phyloP scores from a whole-genome alignment of 2,888 invertebrate species.

The Altica lythri region DNA sequence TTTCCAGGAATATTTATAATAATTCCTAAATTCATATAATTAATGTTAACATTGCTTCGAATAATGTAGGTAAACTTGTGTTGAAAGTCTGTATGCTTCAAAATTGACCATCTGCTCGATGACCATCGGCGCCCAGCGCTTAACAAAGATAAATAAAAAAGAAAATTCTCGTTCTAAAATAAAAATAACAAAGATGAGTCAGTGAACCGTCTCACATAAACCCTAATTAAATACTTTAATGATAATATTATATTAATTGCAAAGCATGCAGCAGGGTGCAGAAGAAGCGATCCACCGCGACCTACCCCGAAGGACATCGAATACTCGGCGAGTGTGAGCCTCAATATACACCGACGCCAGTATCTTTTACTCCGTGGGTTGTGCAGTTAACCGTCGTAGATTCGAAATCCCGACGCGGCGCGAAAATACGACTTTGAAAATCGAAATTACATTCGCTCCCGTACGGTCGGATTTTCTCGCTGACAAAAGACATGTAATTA shows the following conservation, averaged over 20 bases:
- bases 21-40: too few relatives aligned
- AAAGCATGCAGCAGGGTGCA: slow-evolving; percentile 55
- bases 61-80: too few relatives aligned
- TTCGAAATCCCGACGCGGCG: slow-evolving; percentile 35
- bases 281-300: slow-evolving; percentile 49
- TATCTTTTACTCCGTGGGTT: too few relatives aligned
- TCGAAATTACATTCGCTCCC: neutral
- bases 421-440: slow-evolving; percentile 18
- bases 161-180: too few relatives aligned
- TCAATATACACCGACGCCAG: slow-evolving; percentile 42
- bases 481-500: too few relatives aligned
- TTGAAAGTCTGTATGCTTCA: too few relatives aligned
- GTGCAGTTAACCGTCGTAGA: slow-evolving; percentile 45
- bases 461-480: too few relatives aligned
- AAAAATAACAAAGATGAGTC: slow-evolving; percentile 40
- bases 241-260: slow-evolving; percentile 57
- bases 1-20: too few relatives aligned
- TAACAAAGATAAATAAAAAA: too few relatives aligned
- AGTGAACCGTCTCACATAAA: slow-evolving; percentile 47
- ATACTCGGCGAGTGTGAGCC: slow-evolving; percentile 39
- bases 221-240: slow-evolving; percentile 56
- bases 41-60: too few relatives aligned
- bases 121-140: too few relatives aligned
- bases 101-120: too few relatives aligned
- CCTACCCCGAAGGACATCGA: slow-evolving; percentile 44